Evolutionary conservation across 2,113 vertebrate species (phyloP), one percentile per base, ranked within the genome.

Genomic region (Beaufortia kweichowensis): DNA sequence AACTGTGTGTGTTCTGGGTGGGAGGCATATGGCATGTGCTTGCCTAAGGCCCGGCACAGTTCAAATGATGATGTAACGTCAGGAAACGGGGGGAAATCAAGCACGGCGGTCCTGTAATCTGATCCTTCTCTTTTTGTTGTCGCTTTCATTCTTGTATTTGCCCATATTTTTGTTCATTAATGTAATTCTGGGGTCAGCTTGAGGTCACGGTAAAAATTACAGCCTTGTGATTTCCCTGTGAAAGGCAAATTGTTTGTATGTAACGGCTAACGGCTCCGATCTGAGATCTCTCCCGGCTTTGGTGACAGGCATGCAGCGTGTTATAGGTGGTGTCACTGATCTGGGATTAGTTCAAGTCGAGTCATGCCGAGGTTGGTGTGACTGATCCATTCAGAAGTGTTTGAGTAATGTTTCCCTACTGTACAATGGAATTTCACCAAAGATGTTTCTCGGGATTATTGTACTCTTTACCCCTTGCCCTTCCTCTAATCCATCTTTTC

Each of bases 31-130:
- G 80, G 63, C 77, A 79, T 81, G 86, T 84, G 85, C 88, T 86
- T 85, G 85, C 83, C 88, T 86, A 88, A 80, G 86, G 79, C 85
- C 84, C 76, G 78, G 83, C 83, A 76, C 81, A 79, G 76, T 83
- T 82, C 80, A 80, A 82, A 77, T 71, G 75, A 83, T 92, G 91
- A 92, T 89, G 91, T 88, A 91, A 91, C 87, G 21, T 80, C 55
- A 84, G 55, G 76, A 88, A 89, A 89, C 39, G 73, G 71, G 79
- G 73, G 79, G 78, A 76, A 64, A 77, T 74, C 84, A 78, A 75
- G 86, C 71, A 80, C 56, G 78, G 85, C 85, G 86, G 88, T 85
- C 86, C 57, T 57, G 88, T 90, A 91, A 90, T 91, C 86, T 79
- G 75, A 90, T 87, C 79, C 79, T 79, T 83, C 69, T 43, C 8